phyloP scores from a whole-genome alignment of 2,113 vertebrate genomes.

The Alligator mississippiensis region DNA sequence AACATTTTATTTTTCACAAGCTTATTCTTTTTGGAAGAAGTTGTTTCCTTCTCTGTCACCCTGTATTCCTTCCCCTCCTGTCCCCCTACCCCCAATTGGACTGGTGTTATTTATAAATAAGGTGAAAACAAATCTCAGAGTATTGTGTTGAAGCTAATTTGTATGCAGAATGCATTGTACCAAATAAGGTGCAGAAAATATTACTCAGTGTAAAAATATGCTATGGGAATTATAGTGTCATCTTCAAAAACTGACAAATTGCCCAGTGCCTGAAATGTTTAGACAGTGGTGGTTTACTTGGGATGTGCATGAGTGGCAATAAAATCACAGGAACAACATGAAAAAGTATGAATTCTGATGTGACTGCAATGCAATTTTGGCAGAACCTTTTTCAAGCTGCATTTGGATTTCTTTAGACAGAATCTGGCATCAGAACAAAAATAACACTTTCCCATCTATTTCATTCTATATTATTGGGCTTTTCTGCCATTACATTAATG shows the following conservation, averaged over 20 bases:
- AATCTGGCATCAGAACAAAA: slow-evolving; percentile 36
- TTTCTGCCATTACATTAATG: slow-evolving; percentile 14
- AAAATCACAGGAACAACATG: slow-evolving; percentile 46
- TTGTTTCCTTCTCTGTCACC: neutral
- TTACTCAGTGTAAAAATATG: slow-evolving; percentile 30
- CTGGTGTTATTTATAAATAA: slow-evolving; percentile 27
- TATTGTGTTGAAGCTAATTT: neutral
- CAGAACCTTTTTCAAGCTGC: slow-evolving; percentile 17
- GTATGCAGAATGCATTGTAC: neutral
- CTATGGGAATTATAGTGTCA: slow-evolving; percentile 34
- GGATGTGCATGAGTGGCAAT: slow-evolving; percentile 11
- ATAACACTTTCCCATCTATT: slow-evolving; percentile 26
- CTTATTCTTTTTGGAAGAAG: neutral
- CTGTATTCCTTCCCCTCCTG: neutral
- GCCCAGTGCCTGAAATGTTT: slow-evolving; percentile 30
- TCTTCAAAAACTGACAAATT: slow-evolving; percentile 61
- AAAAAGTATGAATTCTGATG: slow-evolving; percentile 40
- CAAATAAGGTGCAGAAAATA: slow-evolving; percentile 18
- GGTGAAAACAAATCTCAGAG: neutral
- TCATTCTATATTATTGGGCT: neutral
- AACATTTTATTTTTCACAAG: neutral
- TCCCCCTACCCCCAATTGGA: neutral
- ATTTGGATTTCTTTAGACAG: slow-evolving; percentile 34
- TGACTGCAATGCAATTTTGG: slow-evolving; percentile 41
- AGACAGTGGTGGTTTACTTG: slow-evolving; percentile 35